Base-by-base conservation (phyloP, 2,888 invertebrate genomes). In the Pandemis cinnamomeana region DNA sequence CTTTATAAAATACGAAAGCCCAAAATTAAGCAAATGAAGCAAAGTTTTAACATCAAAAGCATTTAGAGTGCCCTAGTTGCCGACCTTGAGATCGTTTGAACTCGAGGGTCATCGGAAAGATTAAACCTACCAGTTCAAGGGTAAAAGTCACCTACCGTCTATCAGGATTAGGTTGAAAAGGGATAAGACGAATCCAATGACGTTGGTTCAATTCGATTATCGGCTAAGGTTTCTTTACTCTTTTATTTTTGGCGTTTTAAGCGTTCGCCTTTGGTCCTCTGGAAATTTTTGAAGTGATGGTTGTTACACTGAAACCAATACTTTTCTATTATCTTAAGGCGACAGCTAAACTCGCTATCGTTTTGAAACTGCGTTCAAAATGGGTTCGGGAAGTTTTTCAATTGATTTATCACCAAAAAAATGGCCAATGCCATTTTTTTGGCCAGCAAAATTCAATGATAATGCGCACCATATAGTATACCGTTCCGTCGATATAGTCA, bases 311-410 rank as follows among this genome's bases (percentile, higher is more conserved):
- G 27, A 4, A 36, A 2, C 27, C 27, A 20, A 2, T 36, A 36
- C 27, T 36, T 36, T 36, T 36, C 3, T 2, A 36, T 2, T 36
- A 36, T 36, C 27, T 36, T 36, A 36, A 36, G 27, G 27, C 27
- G 27, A 36, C 27, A 36, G 27, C 27, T 36, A 36, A 1, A 36
- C 27, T 11, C 55, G 20, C 20, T n/a, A 20, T 7, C 55, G 15
- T 55, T 44, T 67, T 55, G 27, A 58, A 20, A 27, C 7, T 42
- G 6, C 42, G 41, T 15, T 67, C 46, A 27, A 5, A 36, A 46
- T 27, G 41, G 11, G 51, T 62, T 42, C 62, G 62, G 70, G 70
- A 70, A 70, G 70, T 70, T 70, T 62, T 62, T 20, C 61, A 51
- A 53, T 44, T 15, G n/a, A 41, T 41, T 36, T 48, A 13, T 7